Base-by-base conservation (phyloP, 2,797 vertebrate genomes). In the Okamejei kenojei region DNA sequence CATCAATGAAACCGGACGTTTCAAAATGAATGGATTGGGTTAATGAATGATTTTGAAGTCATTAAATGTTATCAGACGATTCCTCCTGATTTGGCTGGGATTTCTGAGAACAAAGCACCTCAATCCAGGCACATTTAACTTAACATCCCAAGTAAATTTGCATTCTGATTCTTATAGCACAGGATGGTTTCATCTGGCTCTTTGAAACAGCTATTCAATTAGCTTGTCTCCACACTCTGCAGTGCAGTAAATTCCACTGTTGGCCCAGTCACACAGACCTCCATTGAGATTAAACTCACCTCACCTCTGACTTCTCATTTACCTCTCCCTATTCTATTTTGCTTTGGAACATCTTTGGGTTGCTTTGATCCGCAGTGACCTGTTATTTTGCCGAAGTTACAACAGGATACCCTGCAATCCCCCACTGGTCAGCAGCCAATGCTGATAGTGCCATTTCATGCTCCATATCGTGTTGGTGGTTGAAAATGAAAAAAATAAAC, bases 191-290 rank as follows among this genome's bases (percentile, higher is more conserved):
- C 11, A 58, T 84, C 26, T 13, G 23, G 4, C 54, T 61, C 23
- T 84, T 61, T n/a, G 81, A 84, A 84, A 84, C 54, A 29, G 8
- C 54, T 84, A n/a, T 61, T 29, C 45, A 84, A n/a, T 84, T 84
- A 61, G 26, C 38, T 10, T 26, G 13, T n/a, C 45, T 29, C 54
- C 11, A 0, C 32, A 19, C 7, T 88, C 63, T 35, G 65, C 68
- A 15, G 29, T 7, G 10, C 58, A 65, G 32, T 13, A 11, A 63
- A 86, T n/a, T 63, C 0, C n/a, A 5, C 63, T 32, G 0, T 84
- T 58, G n/a, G 4, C 2, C 7, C 65, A 68, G 3, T 68, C 35
- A 88, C 17, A 15, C n/a, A 35, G 32, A 35, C 32, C n/a, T 17
- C n/a, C 23, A 35, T 68, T 68, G 63, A 88, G 65, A 65, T 7